Evolutionary conservation across 2,113 vertebrate genomes (phyloP).

Genomic region (Xiphorhynchus elegans): DNA sequence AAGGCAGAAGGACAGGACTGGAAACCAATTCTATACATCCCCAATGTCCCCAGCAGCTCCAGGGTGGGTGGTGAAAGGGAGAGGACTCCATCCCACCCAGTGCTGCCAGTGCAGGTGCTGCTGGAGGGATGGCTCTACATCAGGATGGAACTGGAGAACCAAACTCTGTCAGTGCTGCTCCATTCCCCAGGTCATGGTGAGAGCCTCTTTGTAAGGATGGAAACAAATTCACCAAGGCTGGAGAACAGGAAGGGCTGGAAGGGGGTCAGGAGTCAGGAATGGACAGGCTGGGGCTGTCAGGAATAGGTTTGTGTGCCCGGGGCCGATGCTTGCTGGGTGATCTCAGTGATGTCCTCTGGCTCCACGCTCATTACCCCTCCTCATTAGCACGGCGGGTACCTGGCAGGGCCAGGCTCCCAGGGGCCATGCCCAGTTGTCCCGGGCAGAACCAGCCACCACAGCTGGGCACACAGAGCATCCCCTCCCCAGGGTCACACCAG

Average conservation of each 20-base stretch:
- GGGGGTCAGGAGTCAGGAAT: background rate
- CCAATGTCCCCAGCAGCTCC: background rate
- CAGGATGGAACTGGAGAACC: background rate
- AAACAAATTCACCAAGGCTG: background rate
- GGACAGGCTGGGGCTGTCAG: background rate
- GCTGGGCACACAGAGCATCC: background rate
- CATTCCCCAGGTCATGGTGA: background rate
- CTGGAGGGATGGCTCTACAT: background rate
- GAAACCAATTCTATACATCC: background rate
- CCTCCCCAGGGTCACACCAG: accelerated
- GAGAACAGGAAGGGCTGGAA: background rate
- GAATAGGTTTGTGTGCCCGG: background rate
- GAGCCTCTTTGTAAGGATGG: background rate
- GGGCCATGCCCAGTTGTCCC: accelerated
- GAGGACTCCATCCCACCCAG: background rate
- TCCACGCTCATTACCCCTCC: background rate
- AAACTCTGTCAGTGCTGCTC: background rate
- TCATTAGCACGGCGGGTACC: accelerated
- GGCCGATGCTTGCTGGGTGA: accelerated
- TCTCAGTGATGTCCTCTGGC: background rate
- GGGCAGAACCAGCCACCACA: background rate
- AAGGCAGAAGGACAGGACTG: background rate
- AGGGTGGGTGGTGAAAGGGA: background rate
- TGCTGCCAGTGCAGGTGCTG: accelerated
- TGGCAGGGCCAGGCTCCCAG: background rate